phyloP scores from a whole-genome alignment of 2,113 vertebrate species.

The Triplophysa rosa region DNA sequence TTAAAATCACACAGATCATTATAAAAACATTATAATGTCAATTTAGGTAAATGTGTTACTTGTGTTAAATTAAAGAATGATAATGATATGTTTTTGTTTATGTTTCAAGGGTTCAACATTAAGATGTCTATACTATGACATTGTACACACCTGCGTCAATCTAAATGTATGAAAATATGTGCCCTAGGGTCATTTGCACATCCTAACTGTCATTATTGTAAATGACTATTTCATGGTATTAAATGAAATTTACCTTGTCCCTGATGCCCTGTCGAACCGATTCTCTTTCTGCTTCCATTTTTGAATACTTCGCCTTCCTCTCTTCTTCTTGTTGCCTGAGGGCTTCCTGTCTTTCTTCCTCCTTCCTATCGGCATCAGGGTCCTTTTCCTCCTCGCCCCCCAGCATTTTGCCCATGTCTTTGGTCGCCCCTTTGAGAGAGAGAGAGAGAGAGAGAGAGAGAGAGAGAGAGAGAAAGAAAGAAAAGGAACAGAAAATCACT shows the following conservation, averaged over 20 bases:
- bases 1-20: no score
- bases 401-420: constrained; percentile 99
- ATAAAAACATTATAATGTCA: no score
- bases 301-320: constrained; percentile 91
- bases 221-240: background rate
- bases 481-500: constrained; percentile 23
- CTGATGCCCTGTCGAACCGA: constrained; percentile 96
- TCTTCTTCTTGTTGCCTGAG: constrained; percentile 97
- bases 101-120: no score
- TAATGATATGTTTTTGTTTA: no score
- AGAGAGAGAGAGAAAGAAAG: constrained; percentile 20
- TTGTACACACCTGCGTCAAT: no score
- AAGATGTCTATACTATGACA: background rate
- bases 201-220: no score
- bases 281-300: constrained; percentile 96
- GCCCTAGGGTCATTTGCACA: no score
- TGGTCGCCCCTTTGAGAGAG: constrained; percentile 86
- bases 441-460: no score
- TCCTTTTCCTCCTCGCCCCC: constrained; percentile 98
- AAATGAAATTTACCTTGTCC: constrained; percentile 82
- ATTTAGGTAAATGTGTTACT: no score
- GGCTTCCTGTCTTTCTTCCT: constrained; percentile 95
- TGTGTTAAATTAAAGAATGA: no score
- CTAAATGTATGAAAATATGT: no score
- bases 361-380: constrained; percentile 93